Evolutionary conservation across 2,113 vertebrate genomes (phyloP).

Genomic region (Madoqua kirkii): DNA sequence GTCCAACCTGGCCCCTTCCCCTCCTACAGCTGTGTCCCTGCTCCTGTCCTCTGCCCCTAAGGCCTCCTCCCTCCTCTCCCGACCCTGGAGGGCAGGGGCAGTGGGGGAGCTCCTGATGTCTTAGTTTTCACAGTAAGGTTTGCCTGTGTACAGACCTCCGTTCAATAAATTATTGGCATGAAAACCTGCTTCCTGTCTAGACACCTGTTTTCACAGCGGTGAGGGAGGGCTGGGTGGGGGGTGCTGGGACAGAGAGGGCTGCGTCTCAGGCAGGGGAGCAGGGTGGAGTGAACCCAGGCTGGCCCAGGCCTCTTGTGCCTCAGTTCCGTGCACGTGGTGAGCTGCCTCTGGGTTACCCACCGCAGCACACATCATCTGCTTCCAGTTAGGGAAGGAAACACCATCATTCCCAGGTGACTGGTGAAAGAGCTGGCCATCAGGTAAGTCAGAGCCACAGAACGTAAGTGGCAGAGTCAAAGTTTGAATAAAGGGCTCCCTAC

Average conservation of each 20-base stretch:
- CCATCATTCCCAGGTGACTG: not conserved
- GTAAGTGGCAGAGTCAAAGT: not conserved
- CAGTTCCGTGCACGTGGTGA: not conserved
- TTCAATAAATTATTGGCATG: conserved; percentile 86
- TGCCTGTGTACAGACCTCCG: conserved; percentile 81
- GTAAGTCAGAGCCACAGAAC: not conserved
- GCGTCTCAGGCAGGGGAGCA: not conserved
- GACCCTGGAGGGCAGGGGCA: conserved; percentile 30
- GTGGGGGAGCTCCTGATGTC: conserved; percentile 58
- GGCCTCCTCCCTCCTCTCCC: not conserved
- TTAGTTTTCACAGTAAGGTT: conserved; percentile 79
- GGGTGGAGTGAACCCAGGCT: not conserved
- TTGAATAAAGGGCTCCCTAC: not conserved
- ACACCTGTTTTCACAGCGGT: not conserved
- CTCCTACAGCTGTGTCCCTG: conserved; percentile 42
- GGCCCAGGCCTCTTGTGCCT: no score
- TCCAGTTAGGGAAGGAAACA: not conserved
- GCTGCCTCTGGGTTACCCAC: not conserved
- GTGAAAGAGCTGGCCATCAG: not conserved
- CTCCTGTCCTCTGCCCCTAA: conserved; percentile 42
- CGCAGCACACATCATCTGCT: not conserved
- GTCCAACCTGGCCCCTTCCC: conserved; percentile 34
- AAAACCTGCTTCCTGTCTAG: conserved; percentile 63
- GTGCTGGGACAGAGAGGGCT: not conserved
- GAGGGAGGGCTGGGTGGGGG: not conserved